Conservation (phyloP, 2,113 vertebrate genomes). For the Apus apus region DNA sequence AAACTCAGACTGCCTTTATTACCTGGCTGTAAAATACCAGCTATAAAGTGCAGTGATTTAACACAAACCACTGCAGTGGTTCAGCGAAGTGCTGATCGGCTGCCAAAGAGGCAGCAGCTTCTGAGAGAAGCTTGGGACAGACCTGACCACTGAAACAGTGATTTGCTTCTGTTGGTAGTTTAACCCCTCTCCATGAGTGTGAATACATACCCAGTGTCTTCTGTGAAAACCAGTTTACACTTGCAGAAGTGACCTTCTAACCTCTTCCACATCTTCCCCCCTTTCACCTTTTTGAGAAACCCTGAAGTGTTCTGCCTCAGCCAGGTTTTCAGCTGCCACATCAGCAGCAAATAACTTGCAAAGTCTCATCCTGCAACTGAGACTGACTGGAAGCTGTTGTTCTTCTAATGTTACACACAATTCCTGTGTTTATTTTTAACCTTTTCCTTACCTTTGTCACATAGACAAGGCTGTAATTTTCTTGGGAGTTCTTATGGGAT, state of each 20-base stretch:
- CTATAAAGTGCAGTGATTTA: constrained; percentile 1
- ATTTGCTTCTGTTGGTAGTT: background rate
- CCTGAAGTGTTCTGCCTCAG: background rate
- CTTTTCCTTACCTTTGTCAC: background rate
- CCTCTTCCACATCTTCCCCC: fast-evolving
- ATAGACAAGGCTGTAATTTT: background rate
- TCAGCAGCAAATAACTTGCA: background rate
- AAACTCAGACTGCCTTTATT: background rate
- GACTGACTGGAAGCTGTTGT: background rate
- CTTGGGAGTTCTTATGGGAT: background rate
- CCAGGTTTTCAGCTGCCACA: background rate
- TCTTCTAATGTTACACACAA: background rate
- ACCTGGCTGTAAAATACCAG: background rate
- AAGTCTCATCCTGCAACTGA: background rate
- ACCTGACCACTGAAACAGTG: background rate
- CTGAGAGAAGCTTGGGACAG: background rate
- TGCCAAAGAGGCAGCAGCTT: constrained; percentile 10
- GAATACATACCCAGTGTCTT: background rate
- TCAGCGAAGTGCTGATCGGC: background rate
- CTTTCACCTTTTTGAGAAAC: background rate
- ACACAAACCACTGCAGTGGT: background rate
- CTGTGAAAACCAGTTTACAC: background rate
- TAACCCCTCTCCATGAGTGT: background rate
- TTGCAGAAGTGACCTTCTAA: background rate
- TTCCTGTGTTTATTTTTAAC: background rate